Evolutionary conservation across 1,140 invertebrate species (phyloP).

Genomic region (Papilio xuthus): DNA sequence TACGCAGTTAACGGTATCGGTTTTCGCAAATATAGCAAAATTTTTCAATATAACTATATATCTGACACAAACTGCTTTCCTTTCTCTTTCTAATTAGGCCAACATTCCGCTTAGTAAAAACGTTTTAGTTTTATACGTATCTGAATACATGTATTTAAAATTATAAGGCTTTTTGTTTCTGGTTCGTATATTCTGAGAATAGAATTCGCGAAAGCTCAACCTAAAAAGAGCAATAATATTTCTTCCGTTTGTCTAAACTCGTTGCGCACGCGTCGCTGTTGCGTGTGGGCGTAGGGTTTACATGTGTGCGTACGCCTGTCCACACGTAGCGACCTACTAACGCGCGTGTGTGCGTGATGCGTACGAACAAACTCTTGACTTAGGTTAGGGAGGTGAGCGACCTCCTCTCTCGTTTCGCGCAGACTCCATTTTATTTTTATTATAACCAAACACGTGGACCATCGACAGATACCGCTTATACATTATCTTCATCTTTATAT

Average conservation of each 20-base stretch:
- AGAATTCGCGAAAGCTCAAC: constrained; percentile 61
- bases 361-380: constrained; percentile 75
- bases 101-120: constrained; percentile 12
- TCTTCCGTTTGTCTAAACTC: constrained; percentile 80
- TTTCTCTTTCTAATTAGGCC: constrained; percentile 50
- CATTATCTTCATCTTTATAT: constrained; percentile 58
- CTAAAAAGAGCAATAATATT: constrained; percentile 80
- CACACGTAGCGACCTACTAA: constrained; percentile 51
- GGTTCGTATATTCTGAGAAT: constrained; percentile 48
- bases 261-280: constrained; percentile 71
- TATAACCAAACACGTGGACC: constrained; percentile 74
- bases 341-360: constrained; percentile 67
- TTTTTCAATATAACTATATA: constrained; percentile 52
- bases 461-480: constrained; percentile 59
- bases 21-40: constrained; percentile 58
- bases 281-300: constrained; percentile 52
- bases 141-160: neutral
- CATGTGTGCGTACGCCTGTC: constrained; percentile 53
- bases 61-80: constrained; percentile 46
- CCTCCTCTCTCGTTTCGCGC: constrained; percentile 74
- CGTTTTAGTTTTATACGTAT: neutral
- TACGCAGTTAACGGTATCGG: constrained; percentile 66
- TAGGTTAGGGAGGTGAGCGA: constrained; percentile 81
- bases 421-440: constrained; percentile 79
- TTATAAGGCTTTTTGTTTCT: constrained; percentile 7